phyloP scores from a whole-genome alignment of 2,113 vertebrate genomes.

The Cyphomyrus plagiostoma region DNA sequence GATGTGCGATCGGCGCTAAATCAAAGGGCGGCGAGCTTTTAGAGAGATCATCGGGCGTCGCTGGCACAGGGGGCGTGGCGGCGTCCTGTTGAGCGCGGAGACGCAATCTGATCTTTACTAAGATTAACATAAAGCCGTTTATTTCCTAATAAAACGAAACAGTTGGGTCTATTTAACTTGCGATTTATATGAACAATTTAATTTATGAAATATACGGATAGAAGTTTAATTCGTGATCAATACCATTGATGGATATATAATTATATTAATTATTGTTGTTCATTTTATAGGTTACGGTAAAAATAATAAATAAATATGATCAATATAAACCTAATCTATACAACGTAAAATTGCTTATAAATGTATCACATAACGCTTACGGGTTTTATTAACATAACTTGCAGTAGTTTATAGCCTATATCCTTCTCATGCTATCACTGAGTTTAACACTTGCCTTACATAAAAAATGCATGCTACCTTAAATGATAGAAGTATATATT shows the following conservation, averaged over 20 bases:
- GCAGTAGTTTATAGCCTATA: background rate
- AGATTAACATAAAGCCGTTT: background rate
- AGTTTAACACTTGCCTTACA: background rate
- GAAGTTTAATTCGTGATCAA: background rate
- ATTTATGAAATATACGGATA: background rate
- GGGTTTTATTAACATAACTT: background rate
- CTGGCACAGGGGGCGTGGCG: slow-evolving; percentile 6
- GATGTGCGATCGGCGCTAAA: background rate
- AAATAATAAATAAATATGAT: background rate
- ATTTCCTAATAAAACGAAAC: background rate
- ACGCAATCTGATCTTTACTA: background rate
- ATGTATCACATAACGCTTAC: background rate
- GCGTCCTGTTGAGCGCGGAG: background rate
- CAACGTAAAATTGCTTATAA: background rate
- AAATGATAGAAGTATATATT: background rate
- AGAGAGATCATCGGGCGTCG: background rate
- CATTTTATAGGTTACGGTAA: background rate
- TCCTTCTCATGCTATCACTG: background rate
- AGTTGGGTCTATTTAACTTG: background rate
- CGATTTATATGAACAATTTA: background rate
- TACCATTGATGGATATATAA: background rate
- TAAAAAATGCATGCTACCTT: background rate
- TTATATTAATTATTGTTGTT: background rate
- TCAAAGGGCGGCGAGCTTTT: background rate
- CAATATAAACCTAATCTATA: background rate